Percentiles rank a stretch among this genome's conserved stretches.
phyloP scores from a whole-genome alignment of 2,888 invertebrate genomes.

The Drosophila limbata region DNA sequence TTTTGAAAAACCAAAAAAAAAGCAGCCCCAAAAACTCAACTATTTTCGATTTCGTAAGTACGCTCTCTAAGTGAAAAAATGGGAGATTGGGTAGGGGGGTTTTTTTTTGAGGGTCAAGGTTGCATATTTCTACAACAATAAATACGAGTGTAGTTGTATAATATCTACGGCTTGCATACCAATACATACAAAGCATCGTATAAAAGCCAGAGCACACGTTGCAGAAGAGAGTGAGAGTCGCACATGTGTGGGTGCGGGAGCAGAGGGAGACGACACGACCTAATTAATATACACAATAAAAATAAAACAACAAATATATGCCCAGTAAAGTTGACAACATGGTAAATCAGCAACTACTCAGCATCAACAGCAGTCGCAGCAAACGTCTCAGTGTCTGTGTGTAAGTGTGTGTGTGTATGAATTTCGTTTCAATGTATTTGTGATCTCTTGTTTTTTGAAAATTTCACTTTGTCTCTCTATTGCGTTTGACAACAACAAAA shows the following conservation, averaged over 20 bases:
- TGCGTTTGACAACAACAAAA: constrained; percentile 8
- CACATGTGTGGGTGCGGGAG: not conserved
- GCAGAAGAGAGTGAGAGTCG: not conserved
- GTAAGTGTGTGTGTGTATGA: constrained; percentile 14
- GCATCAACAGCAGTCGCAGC: constrained; percentile 22
- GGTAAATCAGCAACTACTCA: constrained; percentile 50
- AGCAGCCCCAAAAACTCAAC: constrained; percentile 57
- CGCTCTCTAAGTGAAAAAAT: constrained; percentile 19
- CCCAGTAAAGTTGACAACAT: constrained; percentile 47
- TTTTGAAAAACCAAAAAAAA: constrained; percentile 45
- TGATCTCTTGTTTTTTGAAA: not conserved
- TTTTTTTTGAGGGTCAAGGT: not conserved
- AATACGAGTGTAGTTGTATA: constrained; percentile 19
- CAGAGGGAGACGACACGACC: constrained; percentile 22
- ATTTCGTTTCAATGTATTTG: constrained; percentile 3
- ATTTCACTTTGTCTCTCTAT: constrained; percentile 6
- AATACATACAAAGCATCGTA: constrained; percentile 36
- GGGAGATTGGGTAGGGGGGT: not conserved
- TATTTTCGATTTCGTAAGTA: constrained; percentile 13
- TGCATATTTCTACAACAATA: constrained; percentile 34
- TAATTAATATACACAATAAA: constrained; percentile 14
- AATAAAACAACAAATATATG: constrained; percentile 21
- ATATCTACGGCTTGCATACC: constrained; percentile 38
- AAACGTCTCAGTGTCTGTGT: constrained; percentile 6
- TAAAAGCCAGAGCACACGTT: constrained; percentile 17